Evolutionary conservation across 1,140 invertebrate species (phyloP).

Genomic region (Drosophila pectinifera): DNA sequence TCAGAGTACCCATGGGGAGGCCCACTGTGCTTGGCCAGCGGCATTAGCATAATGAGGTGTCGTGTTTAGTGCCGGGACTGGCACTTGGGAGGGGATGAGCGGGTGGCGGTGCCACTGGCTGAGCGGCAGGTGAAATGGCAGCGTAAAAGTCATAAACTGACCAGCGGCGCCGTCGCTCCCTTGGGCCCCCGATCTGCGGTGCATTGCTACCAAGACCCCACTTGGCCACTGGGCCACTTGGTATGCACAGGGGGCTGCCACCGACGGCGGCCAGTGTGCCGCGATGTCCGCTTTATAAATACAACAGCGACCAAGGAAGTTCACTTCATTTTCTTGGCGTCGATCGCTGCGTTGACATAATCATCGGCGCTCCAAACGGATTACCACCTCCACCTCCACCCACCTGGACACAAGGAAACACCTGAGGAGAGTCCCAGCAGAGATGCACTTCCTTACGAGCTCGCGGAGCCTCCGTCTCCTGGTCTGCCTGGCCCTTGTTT

Average conservation of each 20-base stretch:
- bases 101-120: conserved; percentile 15
- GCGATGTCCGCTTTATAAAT: conserved; percentile 83
- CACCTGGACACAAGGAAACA: background rate
- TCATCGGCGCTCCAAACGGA: conserved; percentile 22
- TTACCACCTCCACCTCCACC: conserved; percentile 2
- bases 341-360: conserved; percentile 74
- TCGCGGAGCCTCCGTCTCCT: conserved; percentile 26
- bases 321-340: conserved; percentile 80
- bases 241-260: conserved; percentile 50
- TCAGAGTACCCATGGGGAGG: background rate
- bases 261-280: conserved; percentile 25
- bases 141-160: conserved; percentile 75
- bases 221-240: conserved; percentile 37
- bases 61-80: background rate
- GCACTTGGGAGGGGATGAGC: background rate
- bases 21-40: conserved; percentile 34
- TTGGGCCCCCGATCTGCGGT: background rate
- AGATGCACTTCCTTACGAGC: conserved; percentile 25
- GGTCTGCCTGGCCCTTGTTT: conserved; percentile 23
- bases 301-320: conserved; percentile 82
- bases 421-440: conserved; percentile 6
- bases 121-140: conserved; percentile 69
- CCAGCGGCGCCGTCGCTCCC: conserved; percentile 30
- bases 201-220: conserved; percentile 3
- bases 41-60: conserved; percentile 35